Base-by-base conservation (phyloP, 2,797 vertebrate genomes). In the Diplodus puntazzo region DNA sequence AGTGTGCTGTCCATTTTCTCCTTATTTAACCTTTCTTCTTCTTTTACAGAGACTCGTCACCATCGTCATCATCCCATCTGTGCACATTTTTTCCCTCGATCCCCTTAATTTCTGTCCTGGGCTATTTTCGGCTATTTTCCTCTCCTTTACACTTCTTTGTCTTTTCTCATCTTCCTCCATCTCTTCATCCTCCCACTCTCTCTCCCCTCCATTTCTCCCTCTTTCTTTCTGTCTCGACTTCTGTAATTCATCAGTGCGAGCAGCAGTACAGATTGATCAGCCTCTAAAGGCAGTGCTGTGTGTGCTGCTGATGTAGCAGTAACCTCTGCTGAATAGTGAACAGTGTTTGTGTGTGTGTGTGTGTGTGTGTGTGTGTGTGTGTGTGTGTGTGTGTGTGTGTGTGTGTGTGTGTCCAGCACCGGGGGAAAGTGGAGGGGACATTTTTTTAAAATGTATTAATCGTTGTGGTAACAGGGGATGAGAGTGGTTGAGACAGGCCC, bases 401-500 rank as follows among this genome's bases (percentile, higher is more conserved):
- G 81, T 59, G 84, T 80, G 79, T 52, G 77, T 53, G 76, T 75
- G 80, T 84, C 52, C 72, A 54, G 83, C 86, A 84, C 70, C 8
- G 4, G 72, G 83, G 80, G 83, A 94, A 93, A 96, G 94, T 94
- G 94, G 88, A 95, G 92, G 92, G 94, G 95, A 95, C 95, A 93
- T 94, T 95, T 95, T 95, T 95, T 92, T 89, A 53, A 93, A 94
- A 95, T 89, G 91, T 95, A 95, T 95, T 95, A 96, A 95, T 95
- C 92, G 92, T 89, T 48, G 82, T 50, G 76, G 92, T 92, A 91
- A 94, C 92, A 82, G 89, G 78, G 79, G 87, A 92, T 89, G 90
- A 89, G 88, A 93, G 89, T 90, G 91, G 88, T 73, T 85, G 84
- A 81, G 90, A 93, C 92, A 91, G 88, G 85, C 85, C 88, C 87